Base-by-base conservation (phyloP, 2,888 invertebrate genomes). In the Drosophila mimica region DNA sequence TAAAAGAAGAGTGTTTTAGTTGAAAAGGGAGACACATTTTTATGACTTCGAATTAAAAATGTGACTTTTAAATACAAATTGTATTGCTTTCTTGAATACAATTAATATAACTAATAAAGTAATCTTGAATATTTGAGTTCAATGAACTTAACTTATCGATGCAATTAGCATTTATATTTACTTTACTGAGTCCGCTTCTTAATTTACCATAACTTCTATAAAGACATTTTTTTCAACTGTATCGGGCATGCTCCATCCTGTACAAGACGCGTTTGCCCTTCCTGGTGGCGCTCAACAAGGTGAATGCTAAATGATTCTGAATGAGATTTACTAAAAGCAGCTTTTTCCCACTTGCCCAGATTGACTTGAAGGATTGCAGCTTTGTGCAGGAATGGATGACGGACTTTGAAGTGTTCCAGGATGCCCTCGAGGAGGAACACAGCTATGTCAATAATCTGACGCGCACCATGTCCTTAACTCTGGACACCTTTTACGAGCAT, bases 361-460 rank as follows among this genome's bases (percentile, higher is more conserved):
- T 95, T 61, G 99, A 99, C 92, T 95, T 99, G 46, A 96, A 99
- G 28, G 96, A 97, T 90, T 96, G 97, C 86, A 94, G 95, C 38
- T 99, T 97, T 92, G 98, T 99, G 0, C 94, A 98, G 25, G 98
- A 99, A 79, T 99, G 99, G 99, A 99, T 99, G 97, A 95, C 95
- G 17, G 98, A 99, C 93, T 99, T 98, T 93, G 98, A 98, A 93
- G 94, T 95, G 2, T 99, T 99, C 92, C 97, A 98, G 91, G 97
- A 97, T 79, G 98, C 99, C 0, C 91, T 99, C 17, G 97, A 98
- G 83, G 94, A 95, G 0, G 97, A 97, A 74, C 94, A 95, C 31
- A 95, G 95, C 1, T 99, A 98, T 88, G 96, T 97, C 0, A 97
- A 97, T 48, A 99, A 97, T 93, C 94, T 99, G 56, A 97, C 98